Evolutionary conservation across 2,113 vertebrate species (phyloP), one percentile per base, ranked within the genome.

Genomic region (Lampris megalopsis): DNA sequence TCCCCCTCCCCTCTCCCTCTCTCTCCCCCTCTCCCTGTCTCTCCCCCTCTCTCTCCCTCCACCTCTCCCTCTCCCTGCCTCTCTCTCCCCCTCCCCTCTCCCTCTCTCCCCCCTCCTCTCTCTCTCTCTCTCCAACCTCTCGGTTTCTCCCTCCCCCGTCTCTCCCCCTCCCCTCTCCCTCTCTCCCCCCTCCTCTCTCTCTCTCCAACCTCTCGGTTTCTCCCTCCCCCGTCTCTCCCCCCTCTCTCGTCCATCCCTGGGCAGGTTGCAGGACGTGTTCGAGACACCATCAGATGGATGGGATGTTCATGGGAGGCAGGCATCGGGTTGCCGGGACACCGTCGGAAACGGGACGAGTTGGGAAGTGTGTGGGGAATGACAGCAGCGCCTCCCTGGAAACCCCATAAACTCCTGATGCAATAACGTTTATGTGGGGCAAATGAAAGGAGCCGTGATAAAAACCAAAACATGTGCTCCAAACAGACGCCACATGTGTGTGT

Each of bases 281-380:
- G 85, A 81, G 71, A 80, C 84, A 87, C 89, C 88, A 86, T 90
- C 83, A 91, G 88, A 91, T 70, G 63, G 82, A 92, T 86, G 88
- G 82, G 84, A 65, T 85, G 80, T 80, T 77, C 81, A 71, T 68
- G 59, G 69, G 79, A 83, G 71, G 76, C 45, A 58, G 57, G 61
- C 54, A 54, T 86, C 85, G 72, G 64, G 83, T 63, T 67, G 0
- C 82, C 75, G 38, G 57, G 60, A 77, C 73, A 81, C 71, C 68
- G 72, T 77, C 65, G 81, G 48, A 84, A 84, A 72, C 3, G 45
- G 8, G 43, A 86, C 90, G 83, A 87, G 85, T 91, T 82, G 86
- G 73, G 47, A 49, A 83, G 77, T 75, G 66, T 82, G 81, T 80
- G 62, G 50, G 61, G 63, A 82, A 57, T 75, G 86, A 79, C 91